These are phyloP conservation scores for Hypolimnas misippus DNA, from an alignment of 2,888 invertebrate genomes.

Conservation along the genomic window DNA sequence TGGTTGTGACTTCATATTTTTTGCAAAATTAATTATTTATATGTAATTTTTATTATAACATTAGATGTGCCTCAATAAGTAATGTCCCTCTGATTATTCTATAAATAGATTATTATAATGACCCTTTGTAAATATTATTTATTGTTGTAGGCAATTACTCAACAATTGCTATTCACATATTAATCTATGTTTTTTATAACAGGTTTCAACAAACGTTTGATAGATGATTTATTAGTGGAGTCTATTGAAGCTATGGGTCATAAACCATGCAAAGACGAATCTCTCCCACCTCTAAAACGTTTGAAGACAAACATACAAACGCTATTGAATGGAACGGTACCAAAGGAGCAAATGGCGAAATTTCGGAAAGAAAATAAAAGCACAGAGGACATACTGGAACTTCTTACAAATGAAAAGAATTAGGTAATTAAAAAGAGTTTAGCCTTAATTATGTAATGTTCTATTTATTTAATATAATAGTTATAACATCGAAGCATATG, in stretches of 20 bases:
- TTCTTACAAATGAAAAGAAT: conserved; percentile 84
- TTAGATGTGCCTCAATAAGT: background rate
- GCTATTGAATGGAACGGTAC: conserved; percentile 92
- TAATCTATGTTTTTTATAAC: conserved; percentile 49
- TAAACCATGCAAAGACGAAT: conserved; percentile 84
- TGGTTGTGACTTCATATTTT: background rate
- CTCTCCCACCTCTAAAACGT: conserved; percentile 84
- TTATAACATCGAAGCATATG: no score
- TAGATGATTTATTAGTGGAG: conserved; percentile 91
- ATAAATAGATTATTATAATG: background rate
- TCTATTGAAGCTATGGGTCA: conserved; percentile 90
- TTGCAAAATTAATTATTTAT: background rate
- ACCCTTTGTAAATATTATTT: conserved; percentile 4
- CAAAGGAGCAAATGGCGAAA: conserved; percentile 89
- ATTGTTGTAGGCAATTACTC: conserved; percentile 23
- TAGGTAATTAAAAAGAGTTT: conserved; percentile 33
- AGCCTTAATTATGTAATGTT: background rate
- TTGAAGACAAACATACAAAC: conserved; percentile 90
- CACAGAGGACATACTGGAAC: conserved; percentile 91
- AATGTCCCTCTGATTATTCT: background rate
- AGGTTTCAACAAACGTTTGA: conserved; percentile 87
- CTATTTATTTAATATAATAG: conserved; percentile 2
- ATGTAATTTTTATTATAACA: background rate
- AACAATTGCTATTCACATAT: conserved; percentile 29
- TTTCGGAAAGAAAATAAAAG: conserved; percentile 89